Conservation (phyloP, 2,888 invertebrate species). For the Tortricodes alternella region DNA sequence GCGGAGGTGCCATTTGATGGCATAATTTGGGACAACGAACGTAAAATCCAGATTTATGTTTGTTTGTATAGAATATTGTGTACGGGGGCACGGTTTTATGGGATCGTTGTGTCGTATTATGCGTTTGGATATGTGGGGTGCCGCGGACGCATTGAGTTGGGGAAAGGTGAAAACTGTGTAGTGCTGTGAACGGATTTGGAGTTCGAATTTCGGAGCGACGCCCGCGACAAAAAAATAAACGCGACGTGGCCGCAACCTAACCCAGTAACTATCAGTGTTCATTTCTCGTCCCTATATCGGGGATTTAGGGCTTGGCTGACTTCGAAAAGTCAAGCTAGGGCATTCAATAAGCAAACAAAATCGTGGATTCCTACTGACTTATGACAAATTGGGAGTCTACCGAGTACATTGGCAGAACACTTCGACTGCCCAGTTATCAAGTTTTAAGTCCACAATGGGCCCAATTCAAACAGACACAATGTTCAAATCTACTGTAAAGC, state of each 20-base stretch:
- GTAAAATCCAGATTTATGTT: conserved; percentile 74
- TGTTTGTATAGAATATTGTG: conserved; percentile 75
- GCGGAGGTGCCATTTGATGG: conserved; percentile 72
- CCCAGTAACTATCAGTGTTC: conserved; percentile 26
- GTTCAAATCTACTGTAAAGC: no score
- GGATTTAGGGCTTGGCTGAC: conserved; percentile 3
- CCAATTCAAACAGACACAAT: no score
- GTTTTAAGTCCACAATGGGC: no score
- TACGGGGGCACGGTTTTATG: conserved; percentile 62
- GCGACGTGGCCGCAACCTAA: conserved; percentile 16
- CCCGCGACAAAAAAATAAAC: conserved; percentile 12
- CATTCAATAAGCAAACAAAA: neutral
- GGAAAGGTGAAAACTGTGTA: conserved; percentile 24
- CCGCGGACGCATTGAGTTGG: neutral
- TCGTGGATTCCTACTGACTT: no score
- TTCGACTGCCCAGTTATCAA: no score
- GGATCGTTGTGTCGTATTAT: conserved; percentile 42
- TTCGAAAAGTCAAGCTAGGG: neutral
- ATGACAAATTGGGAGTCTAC: no score
- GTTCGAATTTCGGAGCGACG: conserved; percentile 11
- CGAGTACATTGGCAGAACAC: no score
- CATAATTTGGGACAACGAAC: conserved; percentile 74
- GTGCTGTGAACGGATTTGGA: neutral
- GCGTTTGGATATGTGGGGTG: conserved; percentile 25
- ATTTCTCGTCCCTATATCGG: conserved; percentile 19